Conservation (phyloP, 2,113 vertebrate species). For the Hemiscyllium ocellatum region DNA sequence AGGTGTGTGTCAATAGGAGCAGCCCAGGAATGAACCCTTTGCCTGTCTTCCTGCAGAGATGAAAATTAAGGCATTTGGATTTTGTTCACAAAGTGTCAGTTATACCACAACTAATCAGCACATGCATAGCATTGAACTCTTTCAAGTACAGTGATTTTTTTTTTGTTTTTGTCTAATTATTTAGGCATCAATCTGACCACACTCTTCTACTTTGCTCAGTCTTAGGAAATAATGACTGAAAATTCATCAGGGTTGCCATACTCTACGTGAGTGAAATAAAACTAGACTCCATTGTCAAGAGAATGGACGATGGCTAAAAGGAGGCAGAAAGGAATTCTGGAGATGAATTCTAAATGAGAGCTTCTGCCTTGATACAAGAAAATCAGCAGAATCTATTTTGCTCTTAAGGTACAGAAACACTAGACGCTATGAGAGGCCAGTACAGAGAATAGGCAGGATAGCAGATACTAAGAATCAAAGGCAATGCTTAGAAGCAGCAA, state of each 20-base stretch:
- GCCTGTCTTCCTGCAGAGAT: conserved; percentile 3
- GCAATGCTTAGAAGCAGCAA: no score
- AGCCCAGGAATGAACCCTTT: neutral
- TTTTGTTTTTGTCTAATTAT: neutral
- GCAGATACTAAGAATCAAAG: no score
- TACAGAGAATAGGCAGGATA: no score
- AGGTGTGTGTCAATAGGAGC: neutral
- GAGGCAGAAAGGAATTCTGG: neutral
- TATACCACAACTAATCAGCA: no score
- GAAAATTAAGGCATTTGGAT: conserved; percentile 8
- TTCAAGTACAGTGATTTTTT: neutral
- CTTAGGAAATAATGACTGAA: neutral
- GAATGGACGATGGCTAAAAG: neutral
- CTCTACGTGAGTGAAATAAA: neutral
- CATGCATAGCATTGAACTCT: neutral
- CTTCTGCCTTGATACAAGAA: no score
- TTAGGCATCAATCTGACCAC: neutral
- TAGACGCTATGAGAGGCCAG: no score
- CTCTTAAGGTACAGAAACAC: no score
- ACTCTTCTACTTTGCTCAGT: neutral
- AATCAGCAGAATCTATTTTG: no score
- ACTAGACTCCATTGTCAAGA: neutral
- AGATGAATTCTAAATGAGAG: no score
- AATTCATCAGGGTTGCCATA: neutral
- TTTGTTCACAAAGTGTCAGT: neutral